A percentile compares a stretch with the other conserved stretches of the same genome.
These are phyloP conservation scores for Xyrichtys novacula DNA, from an alignment of 2,797 vertebrate species.

Conservation along the genomic window DNA sequence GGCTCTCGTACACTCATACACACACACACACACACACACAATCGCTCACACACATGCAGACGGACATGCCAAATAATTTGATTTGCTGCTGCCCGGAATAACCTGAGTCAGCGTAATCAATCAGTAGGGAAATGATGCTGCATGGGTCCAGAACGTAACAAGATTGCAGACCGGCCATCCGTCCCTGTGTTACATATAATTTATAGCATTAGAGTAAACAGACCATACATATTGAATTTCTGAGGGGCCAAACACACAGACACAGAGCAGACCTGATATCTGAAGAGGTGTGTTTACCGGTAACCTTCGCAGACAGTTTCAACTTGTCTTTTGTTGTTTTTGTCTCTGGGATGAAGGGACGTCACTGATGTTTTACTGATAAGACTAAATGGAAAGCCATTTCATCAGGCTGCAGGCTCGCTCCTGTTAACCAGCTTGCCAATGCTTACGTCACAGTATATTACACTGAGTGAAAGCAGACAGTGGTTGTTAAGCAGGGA, in stretches of 20 bases:
- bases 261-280: background rate
- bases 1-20: constrained; percentile 1
- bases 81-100: constrained; percentile 34
- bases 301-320: background rate
- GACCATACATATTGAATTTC: constrained; percentile 19
- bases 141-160: constrained; percentile 32
- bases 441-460: background rate
- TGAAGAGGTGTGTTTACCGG: background rate
- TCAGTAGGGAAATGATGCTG: constrained; percentile 30
- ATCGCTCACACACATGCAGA: background rate
- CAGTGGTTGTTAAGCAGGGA: background rate
- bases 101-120: constrained; percentile 29
- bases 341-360: background rate
- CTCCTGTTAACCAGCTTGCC: too few species aligned
- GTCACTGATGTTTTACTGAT: background rate
- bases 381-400: background rate
- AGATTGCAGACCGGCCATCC: constrained; percentile 25
- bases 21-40: too few species aligned
- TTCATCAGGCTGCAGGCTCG: background rate
- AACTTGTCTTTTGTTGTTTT: too few species aligned
- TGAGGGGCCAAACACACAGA: background rate
- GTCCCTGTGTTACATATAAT: constrained; percentile 8
- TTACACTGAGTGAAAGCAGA: background rate
- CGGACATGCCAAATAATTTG: constrained; percentile 21
- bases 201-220: constrained; percentile 30